Percentiles rank a stretch among this genome's conserved stretches.
Evolutionary conservation across 2,797 vertebrate genomes (phyloP).

Genomic region (Chelidonichthys spinosus): DNA sequence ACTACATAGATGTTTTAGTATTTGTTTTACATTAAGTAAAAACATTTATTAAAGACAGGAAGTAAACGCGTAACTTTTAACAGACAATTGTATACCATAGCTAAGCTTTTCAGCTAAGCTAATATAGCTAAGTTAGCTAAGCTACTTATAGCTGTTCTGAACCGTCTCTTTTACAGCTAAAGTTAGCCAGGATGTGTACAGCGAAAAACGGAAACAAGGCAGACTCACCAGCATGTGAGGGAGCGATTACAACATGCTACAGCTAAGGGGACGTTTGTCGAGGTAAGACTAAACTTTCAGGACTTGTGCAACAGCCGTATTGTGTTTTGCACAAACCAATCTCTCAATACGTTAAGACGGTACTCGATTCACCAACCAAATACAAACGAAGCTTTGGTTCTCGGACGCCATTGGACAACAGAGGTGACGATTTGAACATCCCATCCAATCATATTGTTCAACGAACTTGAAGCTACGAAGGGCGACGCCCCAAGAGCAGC

Average conservation of each 20-base stretch:
- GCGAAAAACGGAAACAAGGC: neutral
- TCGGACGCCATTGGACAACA: constrained; percentile 59
- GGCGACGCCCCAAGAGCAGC: neutral
- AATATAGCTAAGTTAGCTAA: constrained; percentile 36
- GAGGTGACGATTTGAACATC: neutral
- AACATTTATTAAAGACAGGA: neutral
- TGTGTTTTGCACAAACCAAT: constrained; percentile 51
- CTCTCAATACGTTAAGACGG: constrained; percentile 36
- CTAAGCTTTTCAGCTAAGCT: constrained; percentile 60
- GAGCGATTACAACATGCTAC: constrained; percentile 34
- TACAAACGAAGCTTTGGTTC: constrained; percentile 54
- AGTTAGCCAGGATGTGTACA: neutral
- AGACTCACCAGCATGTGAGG: constrained; percentile 54
- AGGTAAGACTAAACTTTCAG: neutral
- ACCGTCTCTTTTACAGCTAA: neutral
- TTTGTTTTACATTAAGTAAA: neutral
- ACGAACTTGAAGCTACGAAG: neutral
- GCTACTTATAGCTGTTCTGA: neutral
- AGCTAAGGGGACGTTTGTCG: neutral
- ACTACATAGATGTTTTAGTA: neutral
- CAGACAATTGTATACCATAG: neutral
- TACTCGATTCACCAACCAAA: constrained; percentile 61
- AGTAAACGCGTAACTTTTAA: neutral
- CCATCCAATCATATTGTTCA: constrained; percentile 58
- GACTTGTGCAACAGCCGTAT: constrained; percentile 1